Evolutionary conservation across 2,113 vertebrate species (phyloP), one percentile per base, ranked within the genome.

Genomic region (Erpornis zantholeuca): DNA sequence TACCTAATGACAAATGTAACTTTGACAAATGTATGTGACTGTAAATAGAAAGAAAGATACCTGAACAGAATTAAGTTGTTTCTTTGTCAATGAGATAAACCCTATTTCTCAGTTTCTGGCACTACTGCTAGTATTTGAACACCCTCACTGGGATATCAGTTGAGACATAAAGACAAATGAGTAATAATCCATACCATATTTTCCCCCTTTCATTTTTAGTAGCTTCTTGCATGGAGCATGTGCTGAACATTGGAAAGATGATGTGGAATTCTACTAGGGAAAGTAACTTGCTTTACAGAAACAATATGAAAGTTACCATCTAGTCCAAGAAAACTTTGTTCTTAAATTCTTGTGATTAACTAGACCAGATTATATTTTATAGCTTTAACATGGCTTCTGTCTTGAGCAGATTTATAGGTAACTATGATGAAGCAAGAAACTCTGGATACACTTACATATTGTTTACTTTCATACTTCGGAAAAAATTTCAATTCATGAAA

Each of bases 71-170:
- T 57, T 17, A 45, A 42, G 35, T 18, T 61, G 29, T 54, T 60
- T 45, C 10, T 40, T 64, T 64, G n/a, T 44, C 12, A 20, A 10
- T 54, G 17, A 72, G 36, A 42, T 49, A 88, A 77, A 63, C 3
- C 1, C 19, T 88, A 15, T 20, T 53, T 87, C 47, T 23, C 10
- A 10, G 45, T 28, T 27, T 52, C 4, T 53, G 10, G 17, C 24
- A 36, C 22, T 65, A 21, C 20, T 61, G 5, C 7, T 45, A 47
- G 15, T 42, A 28, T 54, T 45, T 66, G 25, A 66, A 18, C 16
- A 5, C 15, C 10, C 4, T 60, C 12, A 8, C 9, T 47, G 29
- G 2, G 1, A 0, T 42, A 15, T 54, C 20, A 6, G 15, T 31
- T 61, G 23, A 66, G 38, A 28, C 21, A n/a, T 9, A 72, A 64